Evolutionary conservation across 2,113 vertebrate genomes (phyloP).

Genomic region (Nerophis ophidion): DNA sequence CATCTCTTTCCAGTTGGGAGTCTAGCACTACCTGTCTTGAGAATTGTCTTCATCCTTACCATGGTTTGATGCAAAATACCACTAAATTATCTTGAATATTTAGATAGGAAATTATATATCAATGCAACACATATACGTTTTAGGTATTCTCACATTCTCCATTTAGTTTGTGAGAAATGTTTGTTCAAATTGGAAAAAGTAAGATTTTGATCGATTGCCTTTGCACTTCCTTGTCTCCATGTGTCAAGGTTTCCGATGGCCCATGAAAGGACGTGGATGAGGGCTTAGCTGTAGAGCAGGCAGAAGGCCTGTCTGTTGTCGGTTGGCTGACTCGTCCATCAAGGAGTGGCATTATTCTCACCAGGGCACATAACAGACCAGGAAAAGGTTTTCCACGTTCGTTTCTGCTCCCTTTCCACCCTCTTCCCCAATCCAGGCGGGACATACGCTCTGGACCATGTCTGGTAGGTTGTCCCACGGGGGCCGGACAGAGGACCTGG

Average conservation of each 20-base stretch:
- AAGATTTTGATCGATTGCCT: slow-evolving; percentile 25
- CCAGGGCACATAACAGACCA: slow-evolving; percentile 53
- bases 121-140: not conserved
- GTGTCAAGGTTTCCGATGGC: slow-evolving; percentile 64
- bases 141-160: not conserved
- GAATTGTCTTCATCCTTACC: slow-evolving; percentile 1
- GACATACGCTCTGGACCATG: slow-evolving; percentile 80
- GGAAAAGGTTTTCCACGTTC: slow-evolving; percentile 39
- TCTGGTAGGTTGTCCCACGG: slow-evolving; percentile 84
- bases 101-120: not conserved
- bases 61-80: not conserved
- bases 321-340: slow-evolving; percentile 48
- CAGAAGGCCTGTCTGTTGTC: slow-evolving; percentile 65
- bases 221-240: slow-evolving; percentile 42
- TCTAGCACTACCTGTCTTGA: slow-evolving; percentile 9
- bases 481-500: slow-evolving; percentile 79
- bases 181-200: not conserved
- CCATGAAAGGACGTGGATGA: slow-evolving; percentile 68
- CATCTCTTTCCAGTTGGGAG: slow-evolving; percentile 18
- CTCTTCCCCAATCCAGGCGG: slow-evolving; percentile 54
- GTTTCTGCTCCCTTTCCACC: slow-evolving; percentile 64
- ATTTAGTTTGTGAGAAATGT: not conserved
- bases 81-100: not conserved
- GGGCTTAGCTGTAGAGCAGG: slow-evolving; percentile 63
- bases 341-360: slow-evolving; percentile 56